Evolutionary conservation across 2,888 invertebrate genomes (phyloP), one percentile per base, ranked within the genome.

Genomic region (Megamerina dolium): DNA sequence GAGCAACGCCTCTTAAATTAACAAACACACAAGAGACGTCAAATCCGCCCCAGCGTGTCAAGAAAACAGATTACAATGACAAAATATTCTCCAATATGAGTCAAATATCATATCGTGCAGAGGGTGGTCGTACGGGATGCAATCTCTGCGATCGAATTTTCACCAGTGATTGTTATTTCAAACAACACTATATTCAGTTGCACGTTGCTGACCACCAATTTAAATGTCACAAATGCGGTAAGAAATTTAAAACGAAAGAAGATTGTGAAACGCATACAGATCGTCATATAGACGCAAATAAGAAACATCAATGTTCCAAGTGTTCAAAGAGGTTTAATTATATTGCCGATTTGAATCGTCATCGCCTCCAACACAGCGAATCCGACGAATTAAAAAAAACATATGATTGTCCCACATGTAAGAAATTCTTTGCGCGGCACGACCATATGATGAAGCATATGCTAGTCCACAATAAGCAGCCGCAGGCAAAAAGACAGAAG

Each of bases 301-400:
- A 91, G 65, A 88, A 89, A 12, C 86, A 86, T 73, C 88, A 89
- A 73, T 92, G 91, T 73, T 80, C 80, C 46, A 75, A 80, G 48
- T 91, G 90, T 61, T 87, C 87, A 14, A 91, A 91, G 68, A 85
- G 87, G 59, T 92, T 91, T 72, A 89, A 90, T 66, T 90, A 91
- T 73, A 91, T 90, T 72, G 90, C 91, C 41, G 91, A 92, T 67
- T 74, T 91, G 58, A 78, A 88, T 49, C 79, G 91, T 51, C 91
- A 92, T n/a, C n/a, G n/a, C n/a, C n/a, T n/a, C n/a, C 73, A 82
- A 85, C 77, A 89, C 88, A 69, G 77, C 87, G 55, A 67, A 61
- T 13, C 91, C 91, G 68, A 85, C 85, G n/a, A 88, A 87, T 37
- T 80, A 82, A 59, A 89, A 88, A 68, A 89, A 89, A 31, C 89